Evolutionary conservation across 1,140 invertebrate genomes (phyloP).

Genomic region (Tribolium madens): DNA sequence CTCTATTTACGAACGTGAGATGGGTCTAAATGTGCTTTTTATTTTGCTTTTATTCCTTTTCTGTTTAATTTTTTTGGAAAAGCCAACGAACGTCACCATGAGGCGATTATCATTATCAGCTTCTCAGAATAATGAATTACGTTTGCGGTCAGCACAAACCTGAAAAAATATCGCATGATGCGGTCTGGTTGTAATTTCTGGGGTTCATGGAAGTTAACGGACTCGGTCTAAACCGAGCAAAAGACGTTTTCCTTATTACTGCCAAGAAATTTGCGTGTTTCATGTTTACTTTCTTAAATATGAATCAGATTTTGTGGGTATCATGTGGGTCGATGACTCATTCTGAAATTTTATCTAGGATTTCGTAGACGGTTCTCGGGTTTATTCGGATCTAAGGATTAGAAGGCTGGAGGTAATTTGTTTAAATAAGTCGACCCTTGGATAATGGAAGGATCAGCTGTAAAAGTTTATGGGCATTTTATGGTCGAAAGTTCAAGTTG

Average conservation of each 20-base stretch:
- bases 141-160: background rate
- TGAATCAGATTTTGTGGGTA: background rate
- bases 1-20: background rate
- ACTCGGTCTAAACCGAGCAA: background rate
- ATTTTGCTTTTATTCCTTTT: background rate
- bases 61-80: background rate
- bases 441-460: background rate
- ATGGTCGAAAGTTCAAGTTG: background rate
- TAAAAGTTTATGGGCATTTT: background rate
- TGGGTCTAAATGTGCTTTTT: constrained; percentile 11
- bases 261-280: background rate
- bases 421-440: background rate
- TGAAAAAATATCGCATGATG: background rate
- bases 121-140: background rate
- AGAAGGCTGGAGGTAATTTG: background rate
- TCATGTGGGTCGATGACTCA: constrained; percentile 1
- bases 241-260: background rate
- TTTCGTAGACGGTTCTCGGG: background rate
- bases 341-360: background rate
- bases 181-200: constrained; percentile 4
- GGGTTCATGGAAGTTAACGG: background rate
- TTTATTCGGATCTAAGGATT: background rate
- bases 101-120: background rate
- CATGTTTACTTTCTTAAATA: background rate
- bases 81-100: background rate